Evolutionary conservation across 2,113 vertebrate genomes (phyloP), one percentile per base, ranked within the genome.

Genomic region (Solea senegalensis): DNA sequence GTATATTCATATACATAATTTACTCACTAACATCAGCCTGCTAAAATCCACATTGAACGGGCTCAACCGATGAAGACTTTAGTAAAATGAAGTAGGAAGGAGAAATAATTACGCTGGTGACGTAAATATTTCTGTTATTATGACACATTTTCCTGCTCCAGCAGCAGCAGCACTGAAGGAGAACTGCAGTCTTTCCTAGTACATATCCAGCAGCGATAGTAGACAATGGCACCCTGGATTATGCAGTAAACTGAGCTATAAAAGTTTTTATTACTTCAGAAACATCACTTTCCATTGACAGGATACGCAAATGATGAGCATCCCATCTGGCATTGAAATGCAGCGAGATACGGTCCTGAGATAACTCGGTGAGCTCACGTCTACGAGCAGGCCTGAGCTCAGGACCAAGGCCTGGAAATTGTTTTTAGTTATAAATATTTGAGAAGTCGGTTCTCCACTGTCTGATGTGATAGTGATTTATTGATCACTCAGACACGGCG

Each of bases 361-460:
- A 83, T 80, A 83, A 72, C 64, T 73, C 62, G 27, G 65, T 80
- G 73, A 86, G 65, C 69, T 84, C 72, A 85, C 4, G 44, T 89
- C 82, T 78, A 48, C 53, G 72, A 80, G 27, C n/a, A 5, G 39
- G 41, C 62, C 63, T 41, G 65, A 51, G 59, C 40, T 2, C 51
- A 65, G 41, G 15, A 83, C 43, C 53, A 28, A 54, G 21, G 78
- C 43, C 65, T 78, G 74, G 68, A 82, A 69, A 72, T 28, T 2
- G 16, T 49, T 61, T 48, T 45, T 9, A 27, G 40, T 67, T 65
- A 62, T 45, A 69, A 55, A 86, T 69, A 68, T 65, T 7, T 55
- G 55, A 74, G 28, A 65, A 69, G 51, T 12, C 15, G 2, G 50
- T 73, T 73, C 27, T 61, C 10, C n/a, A 9, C 39, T 53, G 51